Base-by-base conservation (phyloP, 2,888 invertebrate genomes). In the Candidula unifasciata region DNA sequence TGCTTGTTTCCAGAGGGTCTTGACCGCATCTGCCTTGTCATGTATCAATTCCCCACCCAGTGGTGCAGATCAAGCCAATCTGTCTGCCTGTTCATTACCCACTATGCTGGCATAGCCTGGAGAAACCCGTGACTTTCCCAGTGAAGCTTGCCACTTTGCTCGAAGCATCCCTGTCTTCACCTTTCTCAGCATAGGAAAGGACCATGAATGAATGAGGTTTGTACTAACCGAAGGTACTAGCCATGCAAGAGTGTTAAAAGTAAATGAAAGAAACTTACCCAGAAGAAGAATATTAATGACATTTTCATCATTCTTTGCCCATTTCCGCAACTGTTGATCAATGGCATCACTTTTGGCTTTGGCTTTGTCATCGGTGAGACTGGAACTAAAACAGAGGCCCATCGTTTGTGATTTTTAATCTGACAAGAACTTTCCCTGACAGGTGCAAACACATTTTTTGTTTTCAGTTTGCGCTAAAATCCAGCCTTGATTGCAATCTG, bases 311-410 rank as follows among this genome's bases (percentile, higher is more conserved):
- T 95, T 95, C 90, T 95, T 95, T 16, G 95, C 95, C 87, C 95
- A 94, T 87, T 95, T 95, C 83, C 95, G 95, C 71, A 96, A 93
- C 90, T 95, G 95, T 88, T 94, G 94, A 91, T 96, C 95, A 85
- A 96, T 95, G 90, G 95, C 95, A 88, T 95, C 95, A 91, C 95
- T 95, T 69, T 95, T 93, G 88, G 95, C 94, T 84, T 95, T 94
- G 85, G 95, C 95, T 92, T 95, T 92, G 74, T 90, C 82, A 80
- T 93, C 92, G 52, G 95, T 95, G 89, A 95, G 94, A 94, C 95
- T 95, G 90, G 95, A 91, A 89, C 95, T 95, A 92, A 95, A 93
- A 93, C 95, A 95, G 93, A 95, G 95, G 92, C 95, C 95, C 95
- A 95, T 95, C 82, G 80, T 86, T 60, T n/a, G 18, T 74, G 16